Evolutionary conservation across 2,888 invertebrate species (phyloP).

Genomic region (Cerceris ruficornis): DNA sequence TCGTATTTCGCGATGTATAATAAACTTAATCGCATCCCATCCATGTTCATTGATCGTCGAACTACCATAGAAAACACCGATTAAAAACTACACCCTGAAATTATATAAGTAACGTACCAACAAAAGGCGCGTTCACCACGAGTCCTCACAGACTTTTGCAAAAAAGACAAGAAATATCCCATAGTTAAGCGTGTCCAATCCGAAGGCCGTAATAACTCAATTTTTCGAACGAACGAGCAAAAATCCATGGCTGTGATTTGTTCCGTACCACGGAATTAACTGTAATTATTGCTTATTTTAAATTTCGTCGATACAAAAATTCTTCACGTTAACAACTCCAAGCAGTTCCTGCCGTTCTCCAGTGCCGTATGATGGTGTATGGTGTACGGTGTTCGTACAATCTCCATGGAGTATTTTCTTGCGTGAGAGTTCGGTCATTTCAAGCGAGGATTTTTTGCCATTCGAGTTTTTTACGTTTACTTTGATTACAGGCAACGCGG

Average conservation of each 20-base stretch:
- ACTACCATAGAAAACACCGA: too few species aligned
- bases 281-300: conserved; percentile 55
- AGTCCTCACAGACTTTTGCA: neutral
- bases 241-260: neutral
- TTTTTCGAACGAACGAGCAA: conserved; percentile 45
- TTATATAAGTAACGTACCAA: too few species aligned
- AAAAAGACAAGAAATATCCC: neutral
- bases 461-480: conserved; percentile 18
- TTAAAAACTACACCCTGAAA: too few species aligned
- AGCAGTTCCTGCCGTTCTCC: neutral
- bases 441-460: neutral
- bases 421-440: neutral
- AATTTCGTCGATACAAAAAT: conserved; percentile 40
- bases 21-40: neutral
- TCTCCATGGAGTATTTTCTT: conserved; percentile 26
- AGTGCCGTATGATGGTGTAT: neutral
- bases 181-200: conserved; percentile 42
- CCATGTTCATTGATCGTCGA: too few species aligned
- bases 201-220: conserved; percentile 56
- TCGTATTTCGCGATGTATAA: neutral
- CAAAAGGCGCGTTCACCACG: too few species aligned
- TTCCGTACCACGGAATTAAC: conserved; percentile 46
- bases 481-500: conserved; percentile 28
- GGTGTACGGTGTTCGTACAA: neutral
- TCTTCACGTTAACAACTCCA: conserved; percentile 13